Conservation (phyloP, 2,888 invertebrate genomes). For the Abrostola tripartita region DNA sequence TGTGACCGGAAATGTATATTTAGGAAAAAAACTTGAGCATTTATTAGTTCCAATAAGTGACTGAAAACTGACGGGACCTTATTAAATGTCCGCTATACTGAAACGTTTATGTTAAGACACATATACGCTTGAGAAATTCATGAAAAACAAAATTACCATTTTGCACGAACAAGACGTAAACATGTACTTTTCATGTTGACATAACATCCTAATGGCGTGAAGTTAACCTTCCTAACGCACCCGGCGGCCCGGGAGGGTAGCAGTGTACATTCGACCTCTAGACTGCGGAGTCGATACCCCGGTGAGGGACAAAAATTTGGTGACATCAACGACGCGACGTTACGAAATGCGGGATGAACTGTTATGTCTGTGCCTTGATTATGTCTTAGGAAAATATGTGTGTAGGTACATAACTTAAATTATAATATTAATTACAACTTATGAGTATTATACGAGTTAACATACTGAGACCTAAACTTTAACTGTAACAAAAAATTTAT, state of each 20-base stretch:
- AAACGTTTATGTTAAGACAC: too few relatives aligned
- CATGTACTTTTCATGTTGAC: not conserved
- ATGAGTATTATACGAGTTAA: too few relatives aligned
- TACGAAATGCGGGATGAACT: constrained; percentile 9
- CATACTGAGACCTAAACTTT: too few relatives aligned
- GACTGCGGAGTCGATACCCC: constrained; percentile 52
- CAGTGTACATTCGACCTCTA: constrained; percentile 48
- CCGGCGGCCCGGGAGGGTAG: constrained; percentile 23
- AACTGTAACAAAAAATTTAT: too few relatives aligned
- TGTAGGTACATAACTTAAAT: not conserved
- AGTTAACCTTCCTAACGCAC: constrained; percentile 32
- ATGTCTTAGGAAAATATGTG: not conserved
- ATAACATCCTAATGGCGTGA: constrained; percentile 14
- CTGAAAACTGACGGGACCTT: too few relatives aligned
- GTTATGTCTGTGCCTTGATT: not conserved
- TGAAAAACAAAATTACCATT: not conserved
- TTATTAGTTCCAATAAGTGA: too few relatives aligned
- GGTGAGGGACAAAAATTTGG: constrained; percentile 35
- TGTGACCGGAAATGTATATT: too few relatives aligned
- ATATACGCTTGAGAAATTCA: not conserved
- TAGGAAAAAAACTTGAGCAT: too few relatives aligned
- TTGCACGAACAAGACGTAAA: constrained; percentile 16
- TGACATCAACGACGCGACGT: constrained; percentile 39
- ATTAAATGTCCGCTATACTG: too few relatives aligned
- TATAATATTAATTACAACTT: too few relatives aligned